A percentile compares a stretch with the other conserved stretches of the same genome.
These are phyloP conservation scores for Troglohyphantes excavatus DNA, from an alignment of 2,888 invertebrate genomes.

Conservation along the genomic window DNA sequence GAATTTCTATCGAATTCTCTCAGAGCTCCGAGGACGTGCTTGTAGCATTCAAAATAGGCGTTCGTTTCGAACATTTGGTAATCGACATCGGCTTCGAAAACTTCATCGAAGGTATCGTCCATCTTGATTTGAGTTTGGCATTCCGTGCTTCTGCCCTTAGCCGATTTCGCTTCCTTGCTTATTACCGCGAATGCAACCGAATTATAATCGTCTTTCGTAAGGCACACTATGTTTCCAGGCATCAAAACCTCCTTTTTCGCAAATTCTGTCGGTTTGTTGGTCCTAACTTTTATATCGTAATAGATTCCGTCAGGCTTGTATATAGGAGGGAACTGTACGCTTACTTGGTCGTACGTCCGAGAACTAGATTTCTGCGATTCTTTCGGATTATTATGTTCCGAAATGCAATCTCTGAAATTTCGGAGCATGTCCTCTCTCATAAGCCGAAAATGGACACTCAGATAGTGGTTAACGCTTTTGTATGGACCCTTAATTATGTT, in stretches of 20 bases:
- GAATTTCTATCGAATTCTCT: slow-evolving; percentile 85
- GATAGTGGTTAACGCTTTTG: slow-evolving; percentile 87
- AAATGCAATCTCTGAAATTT: slow-evolving; percentile 86
- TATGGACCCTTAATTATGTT: slow-evolving; percentile 87
- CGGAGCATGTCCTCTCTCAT: slow-evolving; percentile 90
- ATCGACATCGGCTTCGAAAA: slow-evolving; percentile 81
- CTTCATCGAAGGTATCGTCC: slow-evolving; percentile 77
- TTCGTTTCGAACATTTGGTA: slow-evolving; percentile 89
- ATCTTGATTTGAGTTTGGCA: slow-evolving; percentile 81
- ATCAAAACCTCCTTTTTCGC: slow-evolving; percentile 86
- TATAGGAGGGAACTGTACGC: slow-evolving; percentile 12
- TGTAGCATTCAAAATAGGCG: slow-evolving; percentile 91
- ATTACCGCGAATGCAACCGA: slow-evolving; percentile 88
- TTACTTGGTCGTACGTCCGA: slow-evolving; percentile 35
- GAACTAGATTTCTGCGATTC: neutral
- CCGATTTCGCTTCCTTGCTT: slow-evolving; percentile 84
- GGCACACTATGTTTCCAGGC: slow-evolving; percentile 88
- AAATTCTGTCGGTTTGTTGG: slow-evolving; percentile 81
- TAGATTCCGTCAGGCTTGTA: slow-evolving; percentile 33
- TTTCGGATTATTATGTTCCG: neutral
- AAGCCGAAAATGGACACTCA: slow-evolving; percentile 89
- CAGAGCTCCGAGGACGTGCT: slow-evolving; percentile 88
- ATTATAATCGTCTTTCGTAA: slow-evolving; percentile 86
- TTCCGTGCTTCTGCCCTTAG: neutral
- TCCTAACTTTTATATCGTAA: slow-evolving; percentile 36